Percentiles rank a stretch among this genome's conserved stretches.
Evolutionary conservation across 2,113 vertebrate species (phyloP).

Genomic region (Siniperca chuatsi): DNA sequence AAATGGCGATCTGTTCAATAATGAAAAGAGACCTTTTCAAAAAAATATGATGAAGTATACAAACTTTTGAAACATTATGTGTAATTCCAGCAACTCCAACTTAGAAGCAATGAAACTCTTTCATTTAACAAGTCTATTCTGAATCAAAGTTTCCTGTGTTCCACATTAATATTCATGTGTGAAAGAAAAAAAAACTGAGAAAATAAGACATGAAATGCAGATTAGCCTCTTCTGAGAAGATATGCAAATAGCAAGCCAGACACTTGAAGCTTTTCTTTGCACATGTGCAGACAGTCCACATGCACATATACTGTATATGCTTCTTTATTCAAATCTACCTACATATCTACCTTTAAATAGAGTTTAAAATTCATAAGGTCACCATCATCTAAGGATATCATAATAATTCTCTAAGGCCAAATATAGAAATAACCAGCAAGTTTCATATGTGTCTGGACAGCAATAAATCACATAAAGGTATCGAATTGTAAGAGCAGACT

Average conservation of each 20-base stretch:
- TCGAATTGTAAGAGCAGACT: slow-evolving; percentile 22
- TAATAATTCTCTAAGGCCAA: slow-evolving; percentile 47
- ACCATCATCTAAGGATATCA: slow-evolving; percentile 29
- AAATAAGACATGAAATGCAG: slow-evolving; percentile 75
- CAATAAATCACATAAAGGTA: slow-evolving; percentile 15
- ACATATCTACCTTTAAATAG: slow-evolving; percentile 30
- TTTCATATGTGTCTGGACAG: slow-evolving; percentile 17
- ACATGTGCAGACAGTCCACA: slow-evolving; percentile 37
- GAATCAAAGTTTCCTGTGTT: slow-evolving; percentile 71
- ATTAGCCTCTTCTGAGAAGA: slow-evolving; percentile 70
- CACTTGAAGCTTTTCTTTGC: slow-evolving; percentile 54
- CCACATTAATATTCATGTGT: slow-evolving; percentile 77
- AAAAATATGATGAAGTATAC: slow-evolving; percentile 36
- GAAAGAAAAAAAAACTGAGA: slow-evolving; percentile 51
- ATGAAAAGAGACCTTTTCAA: slow-evolving; percentile 59
- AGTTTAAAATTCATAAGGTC: slow-evolving; percentile 58
- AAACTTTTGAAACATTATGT: slow-evolving; percentile 40
- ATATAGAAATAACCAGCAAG: slow-evolving; percentile 34
- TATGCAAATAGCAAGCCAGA: slow-evolving; percentile 71
- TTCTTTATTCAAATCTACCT: slow-evolving; percentile 37
- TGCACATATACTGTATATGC: slow-evolving; percentile 22
- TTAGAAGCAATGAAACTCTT: slow-evolving; percentile 34
- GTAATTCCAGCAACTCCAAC: slow-evolving; percentile 43
- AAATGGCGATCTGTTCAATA: slow-evolving; percentile 47
- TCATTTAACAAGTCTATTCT: slow-evolving; percentile 63